phyloP scores from a whole-genome alignment of 2,113 vertebrate genomes.

The Sorex fumeus region DNA sequence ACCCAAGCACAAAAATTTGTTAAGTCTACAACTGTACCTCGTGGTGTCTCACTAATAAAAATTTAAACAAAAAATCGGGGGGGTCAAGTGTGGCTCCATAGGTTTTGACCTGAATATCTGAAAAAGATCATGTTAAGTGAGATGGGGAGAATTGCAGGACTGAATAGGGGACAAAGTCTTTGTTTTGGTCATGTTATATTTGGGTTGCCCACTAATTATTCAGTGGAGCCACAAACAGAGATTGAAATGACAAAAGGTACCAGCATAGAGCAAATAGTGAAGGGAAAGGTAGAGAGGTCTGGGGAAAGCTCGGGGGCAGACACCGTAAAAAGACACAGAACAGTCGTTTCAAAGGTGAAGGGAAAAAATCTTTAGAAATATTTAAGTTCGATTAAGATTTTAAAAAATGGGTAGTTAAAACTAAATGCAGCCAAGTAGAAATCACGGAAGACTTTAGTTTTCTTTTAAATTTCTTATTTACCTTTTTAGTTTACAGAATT shows the following conservation, averaged over 20 bases:
- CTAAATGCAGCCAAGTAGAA: not conserved
- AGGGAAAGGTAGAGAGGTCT: not conserved
- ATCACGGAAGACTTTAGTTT: not conserved
- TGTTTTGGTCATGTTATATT: slow-evolving; percentile 13
- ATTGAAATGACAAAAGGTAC: not conserved
- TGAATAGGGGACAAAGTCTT: slow-evolving; percentile 19
- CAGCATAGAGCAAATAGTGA: slow-evolving; percentile 34
- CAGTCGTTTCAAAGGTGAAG: not conserved
- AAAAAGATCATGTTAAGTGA: not conserved
- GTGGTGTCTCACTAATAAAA: too few species aligned
- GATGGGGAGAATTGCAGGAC: not conserved
- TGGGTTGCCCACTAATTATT: not conserved
- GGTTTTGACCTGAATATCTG: slow-evolving; percentile 19
- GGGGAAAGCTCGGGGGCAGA: not conserved
- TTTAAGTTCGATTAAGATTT: not conserved
- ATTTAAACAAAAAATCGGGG: too few species aligned
- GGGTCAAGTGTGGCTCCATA: not conserved
- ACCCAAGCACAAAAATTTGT: too few species aligned
- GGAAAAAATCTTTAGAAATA: not conserved
- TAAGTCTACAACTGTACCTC: too few species aligned
- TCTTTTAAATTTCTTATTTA: not conserved
- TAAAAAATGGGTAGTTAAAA: not conserved
- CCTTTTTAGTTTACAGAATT: not conserved
- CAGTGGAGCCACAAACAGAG: not conserved
- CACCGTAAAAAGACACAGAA: slow-evolving; percentile 50